Evolutionary conservation across 2,113 vertebrate genomes (phyloP), one percentile per base, ranked within the genome.

Genomic region (Lepus timidus): DNA sequence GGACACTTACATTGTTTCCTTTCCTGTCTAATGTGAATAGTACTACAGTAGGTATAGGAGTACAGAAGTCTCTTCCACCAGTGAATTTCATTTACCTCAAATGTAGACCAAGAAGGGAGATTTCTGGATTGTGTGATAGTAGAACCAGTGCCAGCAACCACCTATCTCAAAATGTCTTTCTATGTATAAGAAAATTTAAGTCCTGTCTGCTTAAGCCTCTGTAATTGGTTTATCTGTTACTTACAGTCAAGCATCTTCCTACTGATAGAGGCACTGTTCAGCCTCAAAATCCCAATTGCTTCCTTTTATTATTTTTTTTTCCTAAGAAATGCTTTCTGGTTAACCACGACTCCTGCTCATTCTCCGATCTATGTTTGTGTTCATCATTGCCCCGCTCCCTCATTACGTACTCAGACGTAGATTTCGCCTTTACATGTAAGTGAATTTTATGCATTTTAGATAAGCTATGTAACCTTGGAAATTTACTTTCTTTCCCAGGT

Each of bases 371-470:
- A 3, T 17, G 4, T 88, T 83, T 90, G 78, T 52, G 16, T 68
- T 92, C 20, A 12, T 58, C 58, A 36, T 67, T 67, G 73, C 14
- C 11, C 9, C 19, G 44, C 7, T 58, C 16, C 51, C 49, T 83
- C 78, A 7, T 74, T 83, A 12, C 39, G 36, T 90, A 80, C 12
- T 76, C 5, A 17, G 25, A 67, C 0, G 52, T 5, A 90, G 74
- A 74, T 71, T 84, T 89, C 70, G 44, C 65, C 52, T 70, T 88
- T 88, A 51, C 64, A 44, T 75, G 49, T 94, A 74, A 52, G 6
- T 87, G 85, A 33, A 49, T 49, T 90, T 64, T 79, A 52, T 51
- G 29, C 9, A 65, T 91, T 93, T 85, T 78, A 86, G 58, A 88
- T 95, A 64, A 89, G 23, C 64, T 44, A 11, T 44, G 29, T 33